Evolutionary conservation across 2,888 invertebrate genomes (phyloP), one percentile per base, ranked within the genome.

Genomic region (Tridacna crocea): DNA sequence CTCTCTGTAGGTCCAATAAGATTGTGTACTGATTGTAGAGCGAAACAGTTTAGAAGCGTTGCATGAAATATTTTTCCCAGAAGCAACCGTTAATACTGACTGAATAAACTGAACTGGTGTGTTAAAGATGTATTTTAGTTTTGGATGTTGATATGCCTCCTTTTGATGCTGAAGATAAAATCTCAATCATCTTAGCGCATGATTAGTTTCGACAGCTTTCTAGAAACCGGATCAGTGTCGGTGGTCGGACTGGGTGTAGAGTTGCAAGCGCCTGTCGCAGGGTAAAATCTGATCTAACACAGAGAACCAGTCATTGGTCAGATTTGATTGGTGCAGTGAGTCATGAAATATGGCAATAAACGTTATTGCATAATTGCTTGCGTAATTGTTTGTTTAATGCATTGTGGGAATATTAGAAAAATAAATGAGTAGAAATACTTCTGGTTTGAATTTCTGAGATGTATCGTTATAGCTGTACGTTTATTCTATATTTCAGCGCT

Each of bases 151-250:
- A 83, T 85, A 85, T 77, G 83, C 83, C 65, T 80, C 80, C 79
- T 75, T 86, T 83, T 86, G 86, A 86, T 83, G 79, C 66, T 46
- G 72, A 77, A 75, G 86, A 86, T 86, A 86, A 22, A 65, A 86
- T 86, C 83, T 72, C 48, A 51, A 77, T 86, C 74, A 81, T 75
- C 61, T 74, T 72, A 80, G 81, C 77, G 83, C 85, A 83, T 85
- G 85, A 83, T 82, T 86, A 82, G 75, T 82, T 83, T 79, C 81
- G 80, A 86, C 82, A 83, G 83, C 77, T 82, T 72, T 77, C 79
- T 75, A 73, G 86, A 82, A 86, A 82, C 66, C 76, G 65, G 76
- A 82, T 75, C 79, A 75, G 46, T 77, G 80, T 66, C 85, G 76
- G 84, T 83, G 80, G 82, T 83, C 78, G 82, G 48, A 19, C 66